Conservation (phyloP, 2,113 vertebrate genomes). For the Coptodon bakossiorum region DNA sequence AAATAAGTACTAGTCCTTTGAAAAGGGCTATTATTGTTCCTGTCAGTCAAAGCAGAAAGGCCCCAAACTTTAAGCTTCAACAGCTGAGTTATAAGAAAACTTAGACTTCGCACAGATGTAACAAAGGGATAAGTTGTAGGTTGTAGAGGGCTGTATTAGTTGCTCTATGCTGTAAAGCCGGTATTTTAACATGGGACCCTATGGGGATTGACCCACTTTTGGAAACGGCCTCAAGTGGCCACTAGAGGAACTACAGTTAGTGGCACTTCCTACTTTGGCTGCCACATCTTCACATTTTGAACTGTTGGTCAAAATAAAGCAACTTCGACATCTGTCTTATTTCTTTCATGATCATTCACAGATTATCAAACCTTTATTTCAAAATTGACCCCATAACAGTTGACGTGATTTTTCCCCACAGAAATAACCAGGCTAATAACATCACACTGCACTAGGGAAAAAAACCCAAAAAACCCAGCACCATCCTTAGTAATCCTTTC, state of each 20-base stretch:
- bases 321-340: not conserved
- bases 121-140: not conserved
- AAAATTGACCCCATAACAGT: not conserved
- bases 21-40: not conserved
- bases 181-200: not conserved
- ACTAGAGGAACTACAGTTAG: not conserved
- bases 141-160: not conserved
- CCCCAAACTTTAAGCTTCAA: not conserved
- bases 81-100: not conserved
- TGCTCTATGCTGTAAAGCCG: not conserved
- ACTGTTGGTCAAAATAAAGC: not conserved
- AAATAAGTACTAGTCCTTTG: not conserved
- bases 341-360: not conserved
- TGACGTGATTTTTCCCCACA: not conserved
- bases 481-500: not conserved
- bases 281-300: not conserved
- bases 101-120: not conserved
- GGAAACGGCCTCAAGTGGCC: not conserved
- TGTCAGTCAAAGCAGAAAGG: not conserved
- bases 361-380: not conserved
- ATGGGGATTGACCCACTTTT: not conserved
- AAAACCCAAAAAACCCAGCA: not conserved
- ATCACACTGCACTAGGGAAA: not conserved
- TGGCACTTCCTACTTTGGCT: not conserved
- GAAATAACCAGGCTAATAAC: not conserved